Percentiles rank a stretch among this genome's conserved stretches.
Conservation (phyloP, 2,888 invertebrate genomes). For the Meliscaeva auricollis region DNA sequence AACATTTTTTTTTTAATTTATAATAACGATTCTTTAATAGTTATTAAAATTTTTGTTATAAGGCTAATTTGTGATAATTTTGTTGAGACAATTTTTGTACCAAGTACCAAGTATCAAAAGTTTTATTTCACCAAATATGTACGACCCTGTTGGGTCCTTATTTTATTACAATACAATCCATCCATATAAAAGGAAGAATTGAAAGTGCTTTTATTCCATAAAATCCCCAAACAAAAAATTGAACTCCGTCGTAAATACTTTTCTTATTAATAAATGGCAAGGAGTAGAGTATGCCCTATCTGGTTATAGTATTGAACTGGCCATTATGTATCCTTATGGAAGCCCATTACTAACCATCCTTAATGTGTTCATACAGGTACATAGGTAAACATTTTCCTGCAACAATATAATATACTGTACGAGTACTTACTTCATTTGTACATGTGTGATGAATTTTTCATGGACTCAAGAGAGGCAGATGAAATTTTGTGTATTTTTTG, state of each 20-base stretch:
- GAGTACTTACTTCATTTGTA: slow-evolving; percentile 1
- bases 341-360: slow-evolving; percentile 25
- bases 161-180: slow-evolving; percentile 14
- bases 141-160: not conserved
- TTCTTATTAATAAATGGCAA: slow-evolving; percentile 24
- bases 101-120: too few relatives aligned
- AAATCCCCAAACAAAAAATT: not conserved
- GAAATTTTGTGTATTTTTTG: not conserved
- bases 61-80: too few relatives aligned
- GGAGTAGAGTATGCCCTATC: not conserved
- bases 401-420: slow-evolving; percentile 8
- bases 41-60: too few relatives aligned
- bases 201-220: slow-evolving; percentile 32
- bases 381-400: slow-evolving; percentile 1
- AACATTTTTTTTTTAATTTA: too few relatives aligned
- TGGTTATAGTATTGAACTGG: slow-evolving; percentile 21
- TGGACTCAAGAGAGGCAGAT: not conserved
- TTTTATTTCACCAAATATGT: not conserved
- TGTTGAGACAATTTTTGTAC: too few relatives aligned
- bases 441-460: slow-evolving; percentile 20
- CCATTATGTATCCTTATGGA: slow-evolving; percentile 19
- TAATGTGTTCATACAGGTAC: slow-evolving; percentile 15
- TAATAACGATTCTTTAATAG: too few relatives aligned
- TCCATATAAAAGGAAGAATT: not conserved
- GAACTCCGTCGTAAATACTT: slow-evolving; percentile 12